Conservation (phyloP, 2,113 vertebrate species). For the Rafetus swinhoei region DNA sequence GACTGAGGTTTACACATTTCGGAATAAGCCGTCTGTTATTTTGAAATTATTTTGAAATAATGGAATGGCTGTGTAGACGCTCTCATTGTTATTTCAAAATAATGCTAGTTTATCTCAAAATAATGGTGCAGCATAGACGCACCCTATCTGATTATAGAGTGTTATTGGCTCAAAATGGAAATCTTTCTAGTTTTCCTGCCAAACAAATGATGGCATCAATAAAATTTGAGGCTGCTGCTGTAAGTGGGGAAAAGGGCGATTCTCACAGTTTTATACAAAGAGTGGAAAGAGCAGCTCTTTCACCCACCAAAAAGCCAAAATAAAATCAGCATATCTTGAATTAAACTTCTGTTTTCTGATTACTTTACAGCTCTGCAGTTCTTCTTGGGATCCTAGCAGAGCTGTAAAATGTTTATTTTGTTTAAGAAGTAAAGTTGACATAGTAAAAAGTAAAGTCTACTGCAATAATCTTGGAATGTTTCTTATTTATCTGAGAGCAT, state of each 20-base stretch:
- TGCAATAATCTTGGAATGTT: not conserved
- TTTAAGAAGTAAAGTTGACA: conserved; percentile 38
- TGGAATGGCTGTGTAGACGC: too few relatives aligned
- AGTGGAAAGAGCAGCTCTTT: not conserved
- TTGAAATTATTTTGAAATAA: too few relatives aligned
- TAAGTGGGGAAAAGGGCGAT: not conserved
- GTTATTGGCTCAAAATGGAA: not conserved
- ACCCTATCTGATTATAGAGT: not conserved
- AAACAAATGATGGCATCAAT: not conserved
- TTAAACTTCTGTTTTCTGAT: conserved; percentile 11
- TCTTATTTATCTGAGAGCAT: conserved; percentile 17
- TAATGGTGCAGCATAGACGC: too few relatives aligned
- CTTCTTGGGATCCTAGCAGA: not conserved
- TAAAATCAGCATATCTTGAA: not conserved
- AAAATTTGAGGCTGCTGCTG: not conserved
- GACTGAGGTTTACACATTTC: too few relatives aligned
- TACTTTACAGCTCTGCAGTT: conserved; percentile 1
- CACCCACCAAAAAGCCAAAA: not conserved
- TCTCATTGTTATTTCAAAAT: too few relatives aligned
- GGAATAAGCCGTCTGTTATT: too few relatives aligned
- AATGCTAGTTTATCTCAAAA: too few relatives aligned
- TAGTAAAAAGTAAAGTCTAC: conserved; percentile 35
- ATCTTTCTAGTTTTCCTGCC: not conserved
- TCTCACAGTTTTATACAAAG: not conserved
- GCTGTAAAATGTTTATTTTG: conserved; percentile 5